These are phyloP conservation scores for Lacerta bilineata DNA, from an alignment of 2,797 vertebrate species.

Conservation along the genomic window DNA sequence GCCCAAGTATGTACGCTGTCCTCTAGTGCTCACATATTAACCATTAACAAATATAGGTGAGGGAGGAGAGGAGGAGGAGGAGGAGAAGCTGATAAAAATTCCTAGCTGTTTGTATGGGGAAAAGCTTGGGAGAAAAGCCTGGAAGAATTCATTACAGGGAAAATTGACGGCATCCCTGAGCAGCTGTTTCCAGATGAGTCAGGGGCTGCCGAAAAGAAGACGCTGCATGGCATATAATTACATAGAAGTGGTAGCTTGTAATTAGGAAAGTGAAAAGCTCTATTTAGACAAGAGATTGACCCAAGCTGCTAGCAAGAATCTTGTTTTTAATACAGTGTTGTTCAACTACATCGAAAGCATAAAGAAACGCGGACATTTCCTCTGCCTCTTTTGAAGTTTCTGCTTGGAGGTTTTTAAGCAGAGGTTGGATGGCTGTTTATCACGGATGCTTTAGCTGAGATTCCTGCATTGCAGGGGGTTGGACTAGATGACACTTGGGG, in stretches of 20 bases:
- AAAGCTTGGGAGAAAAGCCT: not conserved
- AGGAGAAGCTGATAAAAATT: not conserved
- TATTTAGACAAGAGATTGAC: not conserved
- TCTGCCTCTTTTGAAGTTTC: not conserved
- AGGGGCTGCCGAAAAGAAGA: slow-evolving; percentile 9
- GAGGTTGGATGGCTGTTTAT: too few species aligned
- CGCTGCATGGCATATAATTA: slow-evolving; percentile 7
- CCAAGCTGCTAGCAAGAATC: not conserved
- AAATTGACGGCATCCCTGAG: not conserved
- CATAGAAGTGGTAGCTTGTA: not conserved
- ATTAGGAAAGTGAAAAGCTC: slow-evolving; percentile 22
- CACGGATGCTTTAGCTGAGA: too few species aligned
- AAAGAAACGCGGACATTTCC: not conserved
- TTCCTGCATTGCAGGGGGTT: too few species aligned
- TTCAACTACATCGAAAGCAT: not conserved
- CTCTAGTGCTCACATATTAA: not conserved
- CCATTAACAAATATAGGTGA: not conserved
- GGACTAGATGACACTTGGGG: too few species aligned
- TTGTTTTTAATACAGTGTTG: not conserved
- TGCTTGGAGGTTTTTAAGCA: not conserved
- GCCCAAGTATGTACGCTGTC: not conserved
- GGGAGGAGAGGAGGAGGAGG: too few species aligned
- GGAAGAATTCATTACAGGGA: not conserved
- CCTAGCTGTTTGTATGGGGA: not conserved
- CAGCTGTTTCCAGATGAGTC: slow-evolving; percentile 28